These are phyloP conservation scores for Kryptolebias ocellatus DNA, from an alignment of 2,797 vertebrate species.

Conservation along the genomic window DNA sequence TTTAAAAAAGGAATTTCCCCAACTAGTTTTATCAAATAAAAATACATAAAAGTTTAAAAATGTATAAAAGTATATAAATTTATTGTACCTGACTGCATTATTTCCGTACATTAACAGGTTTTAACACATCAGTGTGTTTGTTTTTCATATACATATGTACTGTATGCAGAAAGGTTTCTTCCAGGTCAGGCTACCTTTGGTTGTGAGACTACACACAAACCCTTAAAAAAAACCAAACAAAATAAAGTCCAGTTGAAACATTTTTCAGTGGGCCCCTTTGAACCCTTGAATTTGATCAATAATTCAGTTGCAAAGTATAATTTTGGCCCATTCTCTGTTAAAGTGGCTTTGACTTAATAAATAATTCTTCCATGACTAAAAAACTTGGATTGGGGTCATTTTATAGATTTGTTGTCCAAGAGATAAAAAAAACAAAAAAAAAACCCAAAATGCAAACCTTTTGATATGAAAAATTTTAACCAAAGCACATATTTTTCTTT, in stretches of 20 bases:
- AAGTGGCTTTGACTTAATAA: slow-evolving; percentile 10
- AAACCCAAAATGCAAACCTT: too few species aligned
- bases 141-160: neutral
- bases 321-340: slow-evolving; percentile 14
- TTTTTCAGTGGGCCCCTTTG: slow-evolving; percentile 2
- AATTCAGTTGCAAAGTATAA: slow-evolving; percentile 17
- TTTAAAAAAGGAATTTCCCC: too few species aligned
- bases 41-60: too few species aligned
- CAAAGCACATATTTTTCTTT: too few species aligned
- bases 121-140: too few species aligned
- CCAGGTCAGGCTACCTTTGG: neutral
- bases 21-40: too few species aligned
- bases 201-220: neutral
- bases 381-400: slow-evolving; percentile 4
- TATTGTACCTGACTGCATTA: too few species aligned
- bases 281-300: slow-evolving; percentile 29
- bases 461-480: too few species aligned
- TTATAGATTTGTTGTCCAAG: neutral
- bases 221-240: neutral
- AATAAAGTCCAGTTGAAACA: slow-evolving; percentile 4
- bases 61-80: too few species aligned
- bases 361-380: slow-evolving; percentile 13
- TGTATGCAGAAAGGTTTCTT: neutral
- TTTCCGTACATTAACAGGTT: too few species aligned
- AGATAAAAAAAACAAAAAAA: neutral